These are phyloP conservation scores for Camponotus pennsylvanicus DNA, from an alignment of 1,140 invertebrate species.

Conservation along the genomic window DNA sequence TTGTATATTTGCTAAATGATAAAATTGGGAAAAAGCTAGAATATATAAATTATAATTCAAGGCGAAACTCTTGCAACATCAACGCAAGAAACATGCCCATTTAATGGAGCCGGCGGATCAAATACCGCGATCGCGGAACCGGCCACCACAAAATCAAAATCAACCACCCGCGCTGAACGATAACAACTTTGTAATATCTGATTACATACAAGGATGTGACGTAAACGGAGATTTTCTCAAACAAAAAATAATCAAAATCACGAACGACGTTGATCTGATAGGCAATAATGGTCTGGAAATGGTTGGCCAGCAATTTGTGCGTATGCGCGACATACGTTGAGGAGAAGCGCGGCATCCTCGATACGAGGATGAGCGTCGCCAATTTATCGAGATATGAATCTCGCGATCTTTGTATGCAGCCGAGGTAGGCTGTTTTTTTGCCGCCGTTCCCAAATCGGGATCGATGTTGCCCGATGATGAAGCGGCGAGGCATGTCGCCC, in stretches of 20 bases:
- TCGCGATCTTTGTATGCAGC: slow-evolving; percentile 82
- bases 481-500: slow-evolving; percentile 39
- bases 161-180: slow-evolving; percentile 73
- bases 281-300: slow-evolving; percentile 73
- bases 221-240: slow-evolving; percentile 76
- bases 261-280: slow-evolving; percentile 75
- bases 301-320: slow-evolving; percentile 81
- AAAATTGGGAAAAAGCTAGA: neutral
- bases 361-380: slow-evolving; percentile 60
- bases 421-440: slow-evolving; percentile 79
- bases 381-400: slow-evolving; percentile 84
- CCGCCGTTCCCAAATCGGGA: slow-evolving; percentile 74
- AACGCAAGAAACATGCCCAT: slow-evolving; percentile 91
- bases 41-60: slow-evolving; percentile 49
- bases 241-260: slow-evolving; percentile 79
- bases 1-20: neutral
- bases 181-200: slow-evolving; percentile 79
- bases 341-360: slow-evolving; percentile 61
- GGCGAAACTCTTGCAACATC: slow-evolving; percentile 93
- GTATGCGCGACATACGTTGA: slow-evolving; percentile 85
- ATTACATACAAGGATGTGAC: slow-evolving; percentile 76
- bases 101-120: slow-evolving; percentile 85
- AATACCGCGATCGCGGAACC: slow-evolving; percentile 82
- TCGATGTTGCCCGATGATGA: slow-evolving; percentile 45
- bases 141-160: slow-evolving; percentile 81